Base-by-base conservation (phyloP, 2,113 vertebrate species). In the Dipodomys spectabilis region DNA sequence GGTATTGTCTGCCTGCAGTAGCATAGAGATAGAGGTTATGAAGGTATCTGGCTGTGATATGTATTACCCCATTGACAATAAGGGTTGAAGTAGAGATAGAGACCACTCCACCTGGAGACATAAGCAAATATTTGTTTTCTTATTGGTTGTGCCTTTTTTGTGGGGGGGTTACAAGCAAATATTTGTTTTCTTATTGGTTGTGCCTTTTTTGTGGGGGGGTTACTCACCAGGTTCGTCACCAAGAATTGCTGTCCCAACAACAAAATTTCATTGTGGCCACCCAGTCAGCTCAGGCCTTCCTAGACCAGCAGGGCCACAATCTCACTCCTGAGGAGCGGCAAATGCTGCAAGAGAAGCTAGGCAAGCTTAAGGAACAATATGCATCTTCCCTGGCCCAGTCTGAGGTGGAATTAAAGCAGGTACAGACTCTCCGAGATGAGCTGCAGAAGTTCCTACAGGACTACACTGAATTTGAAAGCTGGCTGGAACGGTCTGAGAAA, bases 211-310 rank as follows among this genome's bases (percentile, higher is more conserved):
- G 39, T 39, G 39, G 79, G 20, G 77, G 78, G 88, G 75, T 91
- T 68, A 44, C 71, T 94, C 65, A 67, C 87, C 97, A 99, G 99
- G 97, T 94, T 0, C 98, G 96, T 96, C 98, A 99, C 86, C 98
- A 98, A 97, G 98, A 99, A 97, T 98, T 99, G 93, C 98, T 99
- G 94, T 98, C 98, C 75, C 99, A 99, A 95, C 99, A 99, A 97
- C 98, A 99, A 53, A 98, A 99, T 11, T 92, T 99, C 20, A 98
- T 99, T 86, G 97, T 99, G 94, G 98, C 99, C 75, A 98, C 98
- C 0, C 99, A 99, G 96, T 98, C 99, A 0, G 98, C 98, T 0
- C 99, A 99, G 90, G 97, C 99, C 0, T 98, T 99, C 62, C 97
- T 99, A 97, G 99, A 99, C 3, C 98, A 98, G 64, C 99, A 99